Evolutionary conservation across 2,113 vertebrate species (phyloP).

Genomic region (Malurus alboscapulatus): DNA sequence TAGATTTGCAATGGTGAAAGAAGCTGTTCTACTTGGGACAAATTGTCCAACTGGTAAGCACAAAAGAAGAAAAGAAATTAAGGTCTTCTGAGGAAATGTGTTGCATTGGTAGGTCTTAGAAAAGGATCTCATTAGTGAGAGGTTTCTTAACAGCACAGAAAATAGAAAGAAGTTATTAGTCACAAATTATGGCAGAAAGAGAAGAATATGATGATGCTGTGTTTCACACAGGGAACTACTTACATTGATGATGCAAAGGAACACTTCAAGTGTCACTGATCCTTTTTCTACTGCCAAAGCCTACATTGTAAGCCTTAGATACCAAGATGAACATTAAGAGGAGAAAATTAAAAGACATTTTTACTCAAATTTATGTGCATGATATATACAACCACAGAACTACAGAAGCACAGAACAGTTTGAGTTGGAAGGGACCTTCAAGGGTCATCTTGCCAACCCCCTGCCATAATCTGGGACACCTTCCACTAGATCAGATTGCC

Average conservation of each 20-base stretch:
- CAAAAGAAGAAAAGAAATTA: neutral
- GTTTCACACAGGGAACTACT: neutral
- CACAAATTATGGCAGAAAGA: neutral
- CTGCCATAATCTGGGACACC: neutral
- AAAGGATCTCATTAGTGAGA: neutral
- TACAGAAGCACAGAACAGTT: rapidly evolving
- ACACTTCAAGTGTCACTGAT: neutral
- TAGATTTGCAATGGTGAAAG: neutral
- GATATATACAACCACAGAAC: neutral
- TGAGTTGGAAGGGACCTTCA: neutral
- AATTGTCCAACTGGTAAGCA: neutral
- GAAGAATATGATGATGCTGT: neutral
- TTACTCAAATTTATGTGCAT: rapidly evolving
- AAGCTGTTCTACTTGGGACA: neutral
- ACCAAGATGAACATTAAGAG: neutral
- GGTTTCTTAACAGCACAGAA: neutral
- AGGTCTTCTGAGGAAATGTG: neutral
- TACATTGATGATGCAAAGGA: neutral
- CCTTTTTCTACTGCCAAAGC: neutral
- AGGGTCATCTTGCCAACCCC: rapidly evolving
- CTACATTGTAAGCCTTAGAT: neutral
- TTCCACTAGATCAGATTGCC: neutral
- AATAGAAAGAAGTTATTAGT: neutral
- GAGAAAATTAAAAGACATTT: neutral
- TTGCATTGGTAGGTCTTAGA: neutral